These are phyloP conservation scores for Sylvia borin DNA, from an alignment of 2,797 vertebrate species.

Conservation along the genomic window DNA sequence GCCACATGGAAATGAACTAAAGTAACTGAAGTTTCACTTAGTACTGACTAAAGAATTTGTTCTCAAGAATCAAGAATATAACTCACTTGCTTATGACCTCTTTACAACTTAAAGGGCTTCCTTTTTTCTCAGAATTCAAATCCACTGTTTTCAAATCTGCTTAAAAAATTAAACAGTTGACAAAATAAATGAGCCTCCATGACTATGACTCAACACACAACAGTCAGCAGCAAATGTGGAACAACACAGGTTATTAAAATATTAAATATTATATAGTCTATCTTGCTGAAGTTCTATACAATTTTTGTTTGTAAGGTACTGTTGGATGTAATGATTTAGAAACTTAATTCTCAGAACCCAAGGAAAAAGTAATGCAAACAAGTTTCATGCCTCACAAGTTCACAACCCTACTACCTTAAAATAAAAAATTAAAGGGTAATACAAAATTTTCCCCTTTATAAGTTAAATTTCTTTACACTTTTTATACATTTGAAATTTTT, in stretches of 20 bases:
- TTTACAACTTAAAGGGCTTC: slow-evolving; percentile 65
- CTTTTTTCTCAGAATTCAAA: slow-evolving; percentile 74
- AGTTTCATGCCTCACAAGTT: neutral
- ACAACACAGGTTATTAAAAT: neutral
- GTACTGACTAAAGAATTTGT: neutral
- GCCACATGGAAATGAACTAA: neutral
- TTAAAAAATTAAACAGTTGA: neutral
- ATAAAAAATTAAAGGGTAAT: neutral
- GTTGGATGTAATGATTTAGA: neutral
- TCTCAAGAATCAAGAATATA: neutral
- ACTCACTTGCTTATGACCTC: slow-evolving; percentile 81
- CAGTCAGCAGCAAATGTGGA: neutral
- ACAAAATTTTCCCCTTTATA: neutral
- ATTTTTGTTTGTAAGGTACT: neutral
- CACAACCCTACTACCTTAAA: neutral
- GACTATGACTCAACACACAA: neutral
- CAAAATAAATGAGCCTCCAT: neutral
- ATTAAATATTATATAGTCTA: neutral
- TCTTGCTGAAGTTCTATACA: neutral
- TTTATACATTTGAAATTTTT: neutral
- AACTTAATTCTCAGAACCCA: neutral
- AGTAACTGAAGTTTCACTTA: neutral
- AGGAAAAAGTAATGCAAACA: neutral
- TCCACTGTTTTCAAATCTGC: slow-evolving; percentile 76
- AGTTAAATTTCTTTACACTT: neutral